A percentile compares a stretch with the other conserved stretches of the same genome.
Conservation (phyloP, 2,113 vertebrate species). For the Phyllostomus discolor region DNA sequence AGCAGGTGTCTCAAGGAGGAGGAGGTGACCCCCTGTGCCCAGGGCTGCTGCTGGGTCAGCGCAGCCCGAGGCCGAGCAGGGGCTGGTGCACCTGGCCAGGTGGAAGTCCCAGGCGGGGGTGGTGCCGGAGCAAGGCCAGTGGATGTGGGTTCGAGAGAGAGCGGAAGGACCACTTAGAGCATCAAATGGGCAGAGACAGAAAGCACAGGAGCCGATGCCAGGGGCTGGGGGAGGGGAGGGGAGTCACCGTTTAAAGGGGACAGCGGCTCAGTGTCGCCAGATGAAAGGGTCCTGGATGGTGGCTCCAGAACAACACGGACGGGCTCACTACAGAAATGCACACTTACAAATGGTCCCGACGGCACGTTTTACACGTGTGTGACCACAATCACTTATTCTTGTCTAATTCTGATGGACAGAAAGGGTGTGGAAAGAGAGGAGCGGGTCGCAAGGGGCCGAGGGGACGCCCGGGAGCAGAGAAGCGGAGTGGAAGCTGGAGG, state of each 20-base stretch:
- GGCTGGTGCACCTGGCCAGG: not conserved
- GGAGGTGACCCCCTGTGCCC: not conserved
- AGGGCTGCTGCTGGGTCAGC: not conserved
- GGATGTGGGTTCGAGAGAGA: not conserved
- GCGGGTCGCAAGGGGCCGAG: not conserved
- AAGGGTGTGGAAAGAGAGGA: not conserved
- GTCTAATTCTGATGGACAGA: not conserved
- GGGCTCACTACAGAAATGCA: not conserved
- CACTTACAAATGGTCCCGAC: not conserved
- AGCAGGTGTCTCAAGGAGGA: not conserved
- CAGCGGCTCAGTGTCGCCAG: not conserved
- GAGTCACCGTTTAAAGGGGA: not conserved
- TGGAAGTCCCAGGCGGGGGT: not conserved
- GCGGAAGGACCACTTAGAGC: not conserved
- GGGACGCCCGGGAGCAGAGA: not conserved
- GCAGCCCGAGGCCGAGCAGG: not conserved
- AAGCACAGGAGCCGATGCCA: not conserved
- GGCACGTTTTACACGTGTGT: not conserved
- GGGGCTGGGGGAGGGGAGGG: not conserved
- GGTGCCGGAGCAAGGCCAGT: not conserved
- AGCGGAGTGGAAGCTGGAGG: not conserved
- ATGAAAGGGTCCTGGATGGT: not conserved
- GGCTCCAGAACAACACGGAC: not conserved
- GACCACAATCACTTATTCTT: not conserved
- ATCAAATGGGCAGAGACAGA: not conserved